phyloP scores from a whole-genome alignment of 2,113 vertebrate species.

The Tetraodon nigroviridis region DNA sequence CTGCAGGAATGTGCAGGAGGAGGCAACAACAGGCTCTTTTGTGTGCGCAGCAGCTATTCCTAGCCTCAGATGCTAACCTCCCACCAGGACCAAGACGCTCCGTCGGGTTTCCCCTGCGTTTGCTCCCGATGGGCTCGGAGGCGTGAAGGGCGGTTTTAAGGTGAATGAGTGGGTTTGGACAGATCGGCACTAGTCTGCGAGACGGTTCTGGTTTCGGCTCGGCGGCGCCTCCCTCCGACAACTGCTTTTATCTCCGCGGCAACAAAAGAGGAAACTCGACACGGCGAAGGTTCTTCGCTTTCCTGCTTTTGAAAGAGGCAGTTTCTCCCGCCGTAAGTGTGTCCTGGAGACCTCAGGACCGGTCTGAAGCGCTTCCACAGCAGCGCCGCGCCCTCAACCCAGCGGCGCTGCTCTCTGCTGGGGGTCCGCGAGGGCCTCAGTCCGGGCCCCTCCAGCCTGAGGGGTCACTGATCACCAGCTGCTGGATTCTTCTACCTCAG shows the following conservation, averaged over 20 bases:
- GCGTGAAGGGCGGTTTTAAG: no score
- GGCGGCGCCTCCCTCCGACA: not conserved
- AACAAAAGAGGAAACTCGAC: conserved; percentile 59
- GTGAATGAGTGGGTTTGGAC: no score
- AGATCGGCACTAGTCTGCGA: no score
- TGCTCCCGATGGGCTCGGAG: no score
- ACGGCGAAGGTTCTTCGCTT: conserved; percentile 19
- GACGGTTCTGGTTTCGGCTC: no score
- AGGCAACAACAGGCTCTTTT: conserved; percentile 8
- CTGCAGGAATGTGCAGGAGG: conserved; percentile 19
- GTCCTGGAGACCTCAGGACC: conserved; percentile 9
- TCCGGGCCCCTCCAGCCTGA: no score
- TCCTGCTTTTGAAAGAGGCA: not conserved
- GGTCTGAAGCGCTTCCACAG: not conserved
- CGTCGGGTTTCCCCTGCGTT: no score
- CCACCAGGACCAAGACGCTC: not conserved
- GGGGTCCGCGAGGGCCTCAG: no score
- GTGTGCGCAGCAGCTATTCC: conserved; percentile 15
- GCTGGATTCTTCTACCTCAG: no score
- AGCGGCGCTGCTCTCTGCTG: no score
- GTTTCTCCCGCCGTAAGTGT: conserved; percentile 9
- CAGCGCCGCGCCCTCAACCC: not conserved
- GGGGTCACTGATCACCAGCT: no score
- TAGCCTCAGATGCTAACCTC: conserved; percentile 17
- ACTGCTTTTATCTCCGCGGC: conserved; percentile 54